These are phyloP conservation scores for Drosophila pectinifera DNA, from an alignment of 1,140 invertebrate genomes.

Conservation along the genomic window DNA sequence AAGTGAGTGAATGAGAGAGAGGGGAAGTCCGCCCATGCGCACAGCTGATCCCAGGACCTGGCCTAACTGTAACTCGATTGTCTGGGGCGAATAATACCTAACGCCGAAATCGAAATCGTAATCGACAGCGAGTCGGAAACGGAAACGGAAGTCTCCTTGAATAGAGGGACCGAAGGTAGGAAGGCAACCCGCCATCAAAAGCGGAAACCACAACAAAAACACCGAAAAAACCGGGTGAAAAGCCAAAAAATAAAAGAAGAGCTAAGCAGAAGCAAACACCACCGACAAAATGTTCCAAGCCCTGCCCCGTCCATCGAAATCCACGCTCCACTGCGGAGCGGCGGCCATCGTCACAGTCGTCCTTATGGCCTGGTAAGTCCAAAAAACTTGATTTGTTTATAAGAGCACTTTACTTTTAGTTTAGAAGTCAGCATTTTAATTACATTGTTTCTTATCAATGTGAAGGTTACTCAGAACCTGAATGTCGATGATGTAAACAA, in stretches of 20 bases:
- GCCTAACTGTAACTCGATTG: constrained; percentile 27
- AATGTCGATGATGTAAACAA: neutral
- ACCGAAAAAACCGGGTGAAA: neutral
- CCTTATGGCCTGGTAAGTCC: constrained; percentile 66
- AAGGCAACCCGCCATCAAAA: constrained; percentile 12
- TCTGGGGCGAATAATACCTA: neutral
- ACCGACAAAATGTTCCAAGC: constrained; percentile 55
- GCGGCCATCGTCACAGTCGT: constrained; percentile 48
- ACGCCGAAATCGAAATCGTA: constrained; percentile 8
- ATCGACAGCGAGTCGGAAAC: constrained; percentile 8
- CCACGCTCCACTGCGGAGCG: constrained; percentile 44
- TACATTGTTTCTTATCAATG: constrained; percentile 13
- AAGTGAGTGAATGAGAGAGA: neutral
- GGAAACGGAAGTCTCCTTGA: constrained; percentile 22
- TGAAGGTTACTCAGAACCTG: neutral
- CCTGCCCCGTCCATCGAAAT: constrained; percentile 56
- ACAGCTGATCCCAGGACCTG: constrained; percentile 45
- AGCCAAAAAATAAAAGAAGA: constrained; percentile 2
- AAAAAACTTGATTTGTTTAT: no score
- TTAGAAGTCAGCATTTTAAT: no score
- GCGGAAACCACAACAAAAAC: constrained; percentile 4
- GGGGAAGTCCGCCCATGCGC: constrained; percentile 38
- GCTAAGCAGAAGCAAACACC: constrained; percentile 1
- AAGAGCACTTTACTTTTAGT: no score
- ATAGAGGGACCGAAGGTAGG: neutral